A percentile compares a stretch with the other conserved stretches of the same genome.
Evolutionary conservation across 2,888 invertebrate genomes (phyloP).

Genomic region (Orthosia incerta): DNA sequence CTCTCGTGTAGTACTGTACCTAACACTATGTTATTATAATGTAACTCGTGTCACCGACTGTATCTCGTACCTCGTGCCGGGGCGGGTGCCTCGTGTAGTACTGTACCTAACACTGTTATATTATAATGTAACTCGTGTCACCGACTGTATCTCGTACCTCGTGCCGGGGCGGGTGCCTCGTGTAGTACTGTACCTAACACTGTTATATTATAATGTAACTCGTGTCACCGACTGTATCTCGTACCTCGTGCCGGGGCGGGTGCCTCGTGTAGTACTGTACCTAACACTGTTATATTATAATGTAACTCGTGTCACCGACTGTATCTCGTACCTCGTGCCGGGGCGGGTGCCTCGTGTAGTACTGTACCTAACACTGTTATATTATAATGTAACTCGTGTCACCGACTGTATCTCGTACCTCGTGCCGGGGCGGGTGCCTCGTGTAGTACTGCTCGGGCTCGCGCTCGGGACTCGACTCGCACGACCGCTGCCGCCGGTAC

Average conservation of each 20-base stretch:
- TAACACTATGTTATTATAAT: too few relatives aligned
- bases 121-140: too few relatives aligned
- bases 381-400: not conserved
- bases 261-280: too few relatives aligned
- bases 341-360: constrained; percentile 52
- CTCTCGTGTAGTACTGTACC: not conserved
- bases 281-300: too few relatives aligned
- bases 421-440: constrained; percentile 34
- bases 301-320: not conserved
- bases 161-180: not conserved
- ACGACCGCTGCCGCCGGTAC: constrained; percentile 80
- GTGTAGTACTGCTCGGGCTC: constrained; percentile 71
- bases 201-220: too few relatives aligned
- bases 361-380: constrained; percentile 15
- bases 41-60: too few relatives aligned
- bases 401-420: constrained; percentile 11
- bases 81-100: not conserved
- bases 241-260: too few relatives aligned
- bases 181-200: not conserved
- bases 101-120: not conserved
- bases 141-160: not conserved
- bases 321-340: constrained; percentile 33
- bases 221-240: too few relatives aligned
- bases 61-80: too few relatives aligned
- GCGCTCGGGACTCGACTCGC: constrained; percentile 86